phyloP scores from a whole-genome alignment of 2,797 vertebrate genomes.

The Gallirallus australis region DNA sequence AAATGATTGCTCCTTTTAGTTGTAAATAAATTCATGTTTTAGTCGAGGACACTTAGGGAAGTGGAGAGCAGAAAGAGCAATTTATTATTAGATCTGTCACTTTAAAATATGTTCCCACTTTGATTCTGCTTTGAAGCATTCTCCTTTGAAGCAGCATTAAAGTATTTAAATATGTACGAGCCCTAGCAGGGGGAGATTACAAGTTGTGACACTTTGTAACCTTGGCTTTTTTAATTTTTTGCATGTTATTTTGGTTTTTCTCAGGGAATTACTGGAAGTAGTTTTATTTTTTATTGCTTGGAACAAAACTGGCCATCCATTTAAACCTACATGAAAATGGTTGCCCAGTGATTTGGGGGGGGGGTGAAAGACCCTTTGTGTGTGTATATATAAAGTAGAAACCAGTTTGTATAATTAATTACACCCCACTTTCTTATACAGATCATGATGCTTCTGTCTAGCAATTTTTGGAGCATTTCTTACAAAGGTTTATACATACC shows the following conservation, averaged over 20 bases:
- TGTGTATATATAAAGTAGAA: neutral
- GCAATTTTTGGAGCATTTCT: neutral
- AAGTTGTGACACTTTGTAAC: slow-evolving; percentile 53
- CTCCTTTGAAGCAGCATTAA: slow-evolving; percentile 61
- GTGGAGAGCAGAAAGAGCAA: slow-evolving; percentile 53
- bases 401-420: neutral
- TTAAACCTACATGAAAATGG: slow-evolving; percentile 17
- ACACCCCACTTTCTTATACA: neutral
- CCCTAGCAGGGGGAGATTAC: slow-evolving; percentile 60
- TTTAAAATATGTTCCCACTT: slow-evolving; percentile 57
- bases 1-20: slow-evolving; percentile 24
- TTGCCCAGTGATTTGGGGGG: neutral
- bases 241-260: neutral
- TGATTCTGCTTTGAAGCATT: slow-evolving; percentile 54
- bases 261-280: neutral
- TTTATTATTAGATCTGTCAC: slow-evolving; percentile 59
- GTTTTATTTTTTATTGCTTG: neutral
- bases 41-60: slow-evolving; percentile 50
- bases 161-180: slow-evolving; percentile 53
- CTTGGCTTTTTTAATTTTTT: neutral
- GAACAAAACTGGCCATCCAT: slow-evolving; percentile 15
- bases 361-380: neutral
- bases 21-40: slow-evolving; percentile 57
- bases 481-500: neutral
- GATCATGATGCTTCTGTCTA: neutral